Percentiles rank a stretch among this genome's conserved stretches.
Evolutionary conservation across 1,140 invertebrate species (phyloP).

Genomic region (Dendrolimus punctatus): DNA sequence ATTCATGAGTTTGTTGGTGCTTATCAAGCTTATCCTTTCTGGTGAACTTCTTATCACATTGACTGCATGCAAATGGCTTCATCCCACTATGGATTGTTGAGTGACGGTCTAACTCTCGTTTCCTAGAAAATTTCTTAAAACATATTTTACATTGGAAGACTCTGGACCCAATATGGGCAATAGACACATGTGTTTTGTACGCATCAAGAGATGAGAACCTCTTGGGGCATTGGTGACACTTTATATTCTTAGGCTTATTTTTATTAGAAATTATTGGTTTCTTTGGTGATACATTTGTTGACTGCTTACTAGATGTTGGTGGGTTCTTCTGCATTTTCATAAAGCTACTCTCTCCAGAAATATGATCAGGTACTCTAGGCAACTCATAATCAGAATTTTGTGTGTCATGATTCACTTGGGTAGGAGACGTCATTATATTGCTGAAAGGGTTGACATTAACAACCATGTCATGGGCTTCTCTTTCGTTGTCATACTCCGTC

Average conservation of each 20-base stretch:
- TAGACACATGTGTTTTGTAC: constrained; percentile 63
- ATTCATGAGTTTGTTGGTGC: constrained; percentile 76
- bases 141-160: constrained; percentile 74
- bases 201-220: constrained; percentile 67
- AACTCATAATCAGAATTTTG: constrained; percentile 52
- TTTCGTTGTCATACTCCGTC: constrained; percentile 34
- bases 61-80: constrained; percentile 75
- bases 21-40: constrained; percentile 78
- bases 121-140: constrained; percentile 75
- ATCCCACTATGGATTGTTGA: constrained; percentile 74
- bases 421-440: constrained; percentile 48
- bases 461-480: constrained; percentile 69
- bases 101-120: constrained; percentile 77
- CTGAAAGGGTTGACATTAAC: constrained; percentile 74
- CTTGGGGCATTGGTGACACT: constrained; percentile 70
- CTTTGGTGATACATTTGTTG: constrained; percentile 40
- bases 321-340: constrained; percentile 49
- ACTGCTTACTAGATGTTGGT: constrained; percentile 32
- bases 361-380: constrained; percentile 68
- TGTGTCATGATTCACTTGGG: constrained; percentile 35
- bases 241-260: constrained; percentile 62
- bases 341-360: constrained; percentile 69
- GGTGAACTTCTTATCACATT: constrained; percentile 77
- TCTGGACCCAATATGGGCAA: constrained; percentile 60
- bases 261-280: constrained; percentile 33